A percentile compares a stretch with the other conserved stretches of the same genome.
Conservation (phyloP, 35 echinoderm and acorn worm species). For the Stichopus chloronotus region DNA sequence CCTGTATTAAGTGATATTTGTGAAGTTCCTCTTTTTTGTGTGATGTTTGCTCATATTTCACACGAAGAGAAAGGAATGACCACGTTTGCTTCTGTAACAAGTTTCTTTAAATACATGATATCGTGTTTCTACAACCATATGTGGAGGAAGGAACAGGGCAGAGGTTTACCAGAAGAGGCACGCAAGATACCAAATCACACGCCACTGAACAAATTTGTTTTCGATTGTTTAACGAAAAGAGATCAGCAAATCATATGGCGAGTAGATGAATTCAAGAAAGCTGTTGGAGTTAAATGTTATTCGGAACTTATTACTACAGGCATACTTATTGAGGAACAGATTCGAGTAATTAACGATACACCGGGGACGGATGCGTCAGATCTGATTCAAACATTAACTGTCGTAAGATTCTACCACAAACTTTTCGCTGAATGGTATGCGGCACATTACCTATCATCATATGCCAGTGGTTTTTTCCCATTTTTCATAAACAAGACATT, state of each 20-base stretch:
- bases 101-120: slow-evolving; percentile 16
- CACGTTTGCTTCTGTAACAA: slow-evolving; percentile 4
- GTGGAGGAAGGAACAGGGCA: background rate
- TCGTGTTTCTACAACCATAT: slow-evolving; percentile 30
- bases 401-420: background rate
- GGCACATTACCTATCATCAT: background rate
- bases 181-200: background rate
- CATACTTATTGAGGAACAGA: background rate
- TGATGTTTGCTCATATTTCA: slow-evolving; percentile 31
- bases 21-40: background rate
- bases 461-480: background rate
- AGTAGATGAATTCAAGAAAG: background rate
- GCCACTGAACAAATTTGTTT: background rate
- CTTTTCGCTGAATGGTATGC: background rate
- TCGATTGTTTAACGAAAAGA: background rate
- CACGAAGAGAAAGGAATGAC: background rate
- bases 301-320: background rate
- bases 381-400: background rate
- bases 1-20: slow-evolving; percentile 12
- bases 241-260: background rate
- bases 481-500: background rate
- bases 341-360: background rate
- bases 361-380: no score
- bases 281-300: background rate
- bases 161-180: no score